These are phyloP conservation scores for Xylocampa areola DNA, from an alignment of 2,888 invertebrate genomes.

Conservation along the genomic window DNA sequence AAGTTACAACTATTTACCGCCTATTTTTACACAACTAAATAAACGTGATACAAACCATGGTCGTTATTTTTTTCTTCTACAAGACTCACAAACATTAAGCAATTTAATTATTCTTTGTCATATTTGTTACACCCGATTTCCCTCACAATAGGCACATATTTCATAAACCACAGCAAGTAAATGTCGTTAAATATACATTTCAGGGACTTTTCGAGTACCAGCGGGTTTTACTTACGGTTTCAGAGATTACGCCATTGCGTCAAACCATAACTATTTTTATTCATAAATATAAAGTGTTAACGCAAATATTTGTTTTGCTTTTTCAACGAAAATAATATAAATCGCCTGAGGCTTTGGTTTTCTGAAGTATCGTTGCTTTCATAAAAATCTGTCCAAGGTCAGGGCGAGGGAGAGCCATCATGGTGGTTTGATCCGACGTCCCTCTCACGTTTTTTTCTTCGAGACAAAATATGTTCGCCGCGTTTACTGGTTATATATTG, in stretches of 20 bases:
- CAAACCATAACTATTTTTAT: constrained; percentile 25
- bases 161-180: constrained; percentile 10
- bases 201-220: constrained; percentile 37
- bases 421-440: constrained; percentile 16
- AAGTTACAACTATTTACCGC: no score
- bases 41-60: no score
- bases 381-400: constrained; percentile 24
- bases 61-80: no score
- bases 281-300: constrained; percentile 13
- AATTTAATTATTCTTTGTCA: neutral
- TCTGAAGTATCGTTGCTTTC: constrained; percentile 8
- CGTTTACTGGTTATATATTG: no score
- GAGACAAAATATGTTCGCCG: no score
- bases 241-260: constrained; percentile 41
- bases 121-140: constrained; percentile 6
- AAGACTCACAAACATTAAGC: no score
- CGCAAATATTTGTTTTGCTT: neutral
- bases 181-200: constrained; percentile 17
- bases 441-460: constrained; percentile 23
- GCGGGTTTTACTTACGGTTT: constrained; percentile 12
- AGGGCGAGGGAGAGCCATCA: constrained; percentile 20
- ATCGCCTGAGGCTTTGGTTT: constrained; percentile 16
- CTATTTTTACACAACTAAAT: no score
- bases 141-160: constrained; percentile 5
- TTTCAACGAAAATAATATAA: constrained; percentile 12